Evolutionary conservation across 30 jellyfish, hydroid and myxozoan species (phyloP).

Genomic region (Turritopsis dohrnii): DNA sequence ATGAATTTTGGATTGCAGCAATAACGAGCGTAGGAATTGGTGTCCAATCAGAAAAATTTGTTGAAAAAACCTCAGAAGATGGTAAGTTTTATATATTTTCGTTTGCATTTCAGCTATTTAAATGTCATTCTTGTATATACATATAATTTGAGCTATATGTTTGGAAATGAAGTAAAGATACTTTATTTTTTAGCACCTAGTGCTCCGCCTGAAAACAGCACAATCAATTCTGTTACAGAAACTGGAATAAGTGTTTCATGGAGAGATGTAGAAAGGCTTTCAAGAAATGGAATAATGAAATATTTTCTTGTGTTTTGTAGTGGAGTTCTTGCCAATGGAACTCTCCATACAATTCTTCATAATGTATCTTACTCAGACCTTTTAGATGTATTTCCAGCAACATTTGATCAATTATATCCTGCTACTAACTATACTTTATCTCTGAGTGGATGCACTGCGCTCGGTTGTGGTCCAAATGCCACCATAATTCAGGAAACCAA

Average conservation of each 20-base stretch:
- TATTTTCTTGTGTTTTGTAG: conserved; percentile 12
- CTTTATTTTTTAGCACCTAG: conserved; percentile 35
- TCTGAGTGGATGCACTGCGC: conserved; percentile 28
- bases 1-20: conserved; percentile 38
- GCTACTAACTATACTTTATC: conserved; percentile 17
- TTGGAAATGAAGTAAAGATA: not conserved
- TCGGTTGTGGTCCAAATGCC: conserved; percentile 38
- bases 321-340: conserved; percentile 32
- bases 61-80: conserved; percentile 33
- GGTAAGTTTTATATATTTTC: conserved; percentile 15
- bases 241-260: conserved; percentile 6
- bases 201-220: conserved; percentile 34
- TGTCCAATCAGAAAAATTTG: not conserved
- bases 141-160: too few relatives aligned
- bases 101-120: not conserved
- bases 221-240: conserved; percentile 19
- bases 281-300: conserved; percentile 31
- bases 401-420: conserved; percentile 29
- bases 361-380: not conserved
- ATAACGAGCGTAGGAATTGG: conserved; percentile 37
- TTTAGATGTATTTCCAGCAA: not conserved
- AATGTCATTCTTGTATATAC: not conserved
- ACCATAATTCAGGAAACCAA: conserved; percentile 10
- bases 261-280: conserved; percentile 19
- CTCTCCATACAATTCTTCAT: not conserved